Conservation (phyloP, 2,888 invertebrate genomes). For the Notodonta ziczac region DNA sequence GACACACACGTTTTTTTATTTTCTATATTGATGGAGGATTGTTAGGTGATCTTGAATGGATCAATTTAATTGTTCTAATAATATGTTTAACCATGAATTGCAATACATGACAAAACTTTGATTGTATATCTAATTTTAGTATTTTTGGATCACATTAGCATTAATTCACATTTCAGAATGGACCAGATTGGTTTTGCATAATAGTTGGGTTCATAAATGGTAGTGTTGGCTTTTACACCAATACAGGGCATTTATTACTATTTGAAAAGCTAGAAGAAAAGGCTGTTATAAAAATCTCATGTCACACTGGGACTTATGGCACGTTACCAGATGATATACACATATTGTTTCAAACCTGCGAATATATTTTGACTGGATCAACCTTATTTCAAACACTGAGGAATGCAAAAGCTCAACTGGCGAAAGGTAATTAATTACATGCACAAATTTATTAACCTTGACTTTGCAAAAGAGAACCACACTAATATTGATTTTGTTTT, state of each 20-base stretch:
- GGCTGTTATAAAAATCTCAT: slow-evolving; percentile 90
- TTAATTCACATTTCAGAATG: slow-evolving; percentile 74
- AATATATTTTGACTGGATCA: slow-evolving; percentile 90
- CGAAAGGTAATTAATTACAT: slow-evolving; percentile 86
- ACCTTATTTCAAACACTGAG: slow-evolving; percentile 92
- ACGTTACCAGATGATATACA: slow-evolving; percentile 88
- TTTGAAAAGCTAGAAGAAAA: slow-evolving; percentile 94
- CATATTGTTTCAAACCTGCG: slow-evolving; percentile 88
- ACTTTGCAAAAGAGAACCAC: too few species aligned
- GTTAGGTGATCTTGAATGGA: too few species aligned
- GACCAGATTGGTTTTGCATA: slow-evolving; percentile 97
- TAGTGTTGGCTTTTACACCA: slow-evolving; percentile 94
- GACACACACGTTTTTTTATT: too few species aligned
- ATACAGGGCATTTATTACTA: slow-evolving; percentile 91
- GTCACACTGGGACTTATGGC: slow-evolving; percentile 86
- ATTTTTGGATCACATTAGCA: background rate
- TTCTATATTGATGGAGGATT: too few species aligned
- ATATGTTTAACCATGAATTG: too few species aligned
- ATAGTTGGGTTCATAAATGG: slow-evolving; percentile 94
- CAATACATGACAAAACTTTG: too few species aligned
- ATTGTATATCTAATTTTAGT: too few species aligned
- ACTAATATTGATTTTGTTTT: too few species aligned
- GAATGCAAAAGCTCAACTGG: slow-evolving; percentile 91
- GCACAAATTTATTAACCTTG: too few species aligned
- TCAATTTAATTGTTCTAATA: too few species aligned